phyloP scores from a whole-genome alignment of 2,797 vertebrate genomes.

The Hozukius guyotensis region DNA sequence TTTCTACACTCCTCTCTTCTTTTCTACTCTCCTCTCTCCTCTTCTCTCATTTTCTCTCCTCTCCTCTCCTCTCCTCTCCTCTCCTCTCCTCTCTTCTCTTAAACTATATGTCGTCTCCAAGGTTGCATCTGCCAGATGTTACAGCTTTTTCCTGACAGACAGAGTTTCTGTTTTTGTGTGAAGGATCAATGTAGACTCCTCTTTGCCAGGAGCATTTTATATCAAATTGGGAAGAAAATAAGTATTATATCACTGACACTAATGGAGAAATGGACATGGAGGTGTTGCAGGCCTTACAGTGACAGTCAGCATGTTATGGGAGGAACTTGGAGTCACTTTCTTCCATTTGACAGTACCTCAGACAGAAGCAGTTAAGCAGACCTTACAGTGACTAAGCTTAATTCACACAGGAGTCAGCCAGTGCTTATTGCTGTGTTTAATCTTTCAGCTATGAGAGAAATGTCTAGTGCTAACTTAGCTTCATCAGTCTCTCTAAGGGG shows the following conservation, averaged over 20 bases:
- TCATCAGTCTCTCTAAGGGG: conserved; percentile 29
- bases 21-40: too few relatives aligned
- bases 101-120: neutral
- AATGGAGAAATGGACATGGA: neutral
- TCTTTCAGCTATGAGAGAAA: conserved; percentile 38
- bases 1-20: fast-evolving
- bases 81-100: too few relatives aligned
- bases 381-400: conserved; percentile 38
- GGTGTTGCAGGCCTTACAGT: neutral
- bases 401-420: conserved; percentile 44
- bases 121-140: conserved; percentile 1
- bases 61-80: too few relatives aligned
- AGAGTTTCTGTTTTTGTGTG: neutral
- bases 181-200: neutral
- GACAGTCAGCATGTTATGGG: neutral
- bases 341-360: neutral
- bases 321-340: neutral
- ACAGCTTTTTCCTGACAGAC: neutral
- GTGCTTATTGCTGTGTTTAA: conserved; percentile 39
- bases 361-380: conserved; percentile 15
- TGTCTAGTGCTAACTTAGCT: conserved; percentile 4
- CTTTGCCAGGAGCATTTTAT: neutral
- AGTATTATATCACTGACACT: neutral
- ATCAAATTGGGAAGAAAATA: conserved; percentile 9
- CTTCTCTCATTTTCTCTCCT: fast-evolving